Base-by-base conservation (phyloP, 2,113 vertebrate species). In the Poecile atricapillus region DNA sequence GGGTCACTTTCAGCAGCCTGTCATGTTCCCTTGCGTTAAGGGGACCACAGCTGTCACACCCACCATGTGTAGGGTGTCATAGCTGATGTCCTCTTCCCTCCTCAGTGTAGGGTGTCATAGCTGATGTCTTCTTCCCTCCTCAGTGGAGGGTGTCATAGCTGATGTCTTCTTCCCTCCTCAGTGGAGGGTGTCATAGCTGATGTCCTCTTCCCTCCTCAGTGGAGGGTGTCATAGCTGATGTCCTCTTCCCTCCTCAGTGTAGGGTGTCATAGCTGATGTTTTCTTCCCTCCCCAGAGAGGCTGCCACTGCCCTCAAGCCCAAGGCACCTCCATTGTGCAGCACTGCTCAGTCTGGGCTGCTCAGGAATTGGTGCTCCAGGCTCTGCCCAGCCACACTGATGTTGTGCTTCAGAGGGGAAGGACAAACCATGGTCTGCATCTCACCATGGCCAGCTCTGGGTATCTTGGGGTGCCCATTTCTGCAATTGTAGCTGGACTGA, bases 331-430 rank as follows among this genome's bases (percentile, higher is more conserved):
- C 50, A n/a, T 2, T 0, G 4, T 5, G 1, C 77, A 50, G 68
- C 68, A 20, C 30, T 22, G 69, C 64, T 49, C 82, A 46, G 82
- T 49, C 63, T 13, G 15, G 18, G 68, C 78, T 80, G 78, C 56
- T 77, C 4, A 3, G 41, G 24, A 35, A 52, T 65, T 0, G 6
- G 20, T 1, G 30, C 59, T 81, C 10, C 63, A 33, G 68, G 67
- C 18, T 50, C 59, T 16, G 41, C 63, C 65, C 46, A 21, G 50
- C 46, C 74, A 69, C 11, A 13, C 3, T 0, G 3, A 23, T 0
- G 0, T 1, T 50, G 27, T 55, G 49, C 58, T 55, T 12, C 35
- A 50, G 53, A 49, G 76, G 76, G 56, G 6, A 65, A 62, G 37
- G 24, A 64, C 25, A 77, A 73, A 50, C 23, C 67, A 9, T 0